Base-by-base conservation (phyloP, 2,888 invertebrate genomes). In the Plebejus melissa region DNA sequence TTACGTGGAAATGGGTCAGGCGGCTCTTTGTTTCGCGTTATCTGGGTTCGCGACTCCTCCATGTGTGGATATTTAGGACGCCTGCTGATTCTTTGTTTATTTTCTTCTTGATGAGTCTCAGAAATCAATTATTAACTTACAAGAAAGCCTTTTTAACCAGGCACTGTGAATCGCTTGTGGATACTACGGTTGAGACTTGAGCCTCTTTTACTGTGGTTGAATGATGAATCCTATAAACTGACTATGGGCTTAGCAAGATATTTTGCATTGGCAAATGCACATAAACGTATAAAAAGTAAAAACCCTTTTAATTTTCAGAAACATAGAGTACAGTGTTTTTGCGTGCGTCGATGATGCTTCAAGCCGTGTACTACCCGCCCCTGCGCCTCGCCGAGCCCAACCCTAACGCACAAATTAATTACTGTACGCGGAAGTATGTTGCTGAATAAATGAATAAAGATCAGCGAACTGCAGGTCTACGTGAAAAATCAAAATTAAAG, bases 381-480 rank as follows among this genome's bases (percentile, higher is more conserved):
- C 16, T 28, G 11, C 28, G 22, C 1, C 9, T 11, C 60, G 4
- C 32, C 32, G 60, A 28, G 32, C 65, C 65, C 65, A 32, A 65
- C 65, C 65, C 65, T 65, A 36, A 65, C 65, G 65, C 36, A 6
- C 4, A 16, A 65, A 16, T 65, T 65, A 65, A 65, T 65, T 65
- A 65, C 32, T 65, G 65, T 65, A 13, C 65, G 65, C 6, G 32
- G 65, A 65, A 65, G 65, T 65, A 13, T 32, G 65, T 65, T 65
- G 32, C 32, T 32, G 65, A 65, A 65, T 65, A 65, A 65, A 65
- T 65, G 65, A 65, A 65, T 65, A 36, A 65, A 36, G 65, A 65
- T 65, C 32, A 65, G 65, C 65, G 16, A 32, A 65, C 65, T 65
- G 65, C 32, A 60, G 60, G 60, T 13, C 65, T 65, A 65, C 65